phyloP scores from a whole-genome alignment of 2,113 vertebrate species.

The Tretioscincus oriximinensis region DNA sequence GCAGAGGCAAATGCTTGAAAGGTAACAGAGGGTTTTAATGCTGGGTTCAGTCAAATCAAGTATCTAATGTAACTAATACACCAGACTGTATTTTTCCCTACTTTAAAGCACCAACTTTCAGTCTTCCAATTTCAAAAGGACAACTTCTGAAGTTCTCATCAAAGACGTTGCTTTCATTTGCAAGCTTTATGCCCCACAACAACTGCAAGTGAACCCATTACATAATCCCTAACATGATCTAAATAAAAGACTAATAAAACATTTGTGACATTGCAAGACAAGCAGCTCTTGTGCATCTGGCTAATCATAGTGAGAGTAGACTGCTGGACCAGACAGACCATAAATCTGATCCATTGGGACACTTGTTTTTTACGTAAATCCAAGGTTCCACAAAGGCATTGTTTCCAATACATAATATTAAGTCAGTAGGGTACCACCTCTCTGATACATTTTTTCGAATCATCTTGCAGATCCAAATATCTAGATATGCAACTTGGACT shows the following conservation, averaged over 20 bases:
- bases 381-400: too few relatives aligned
- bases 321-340: too few relatives aligned
- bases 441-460: neutral
- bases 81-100: neutral
- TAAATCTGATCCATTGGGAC: too few relatives aligned
- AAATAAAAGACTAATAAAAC: neutral
- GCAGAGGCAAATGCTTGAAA: neutral
- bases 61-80: rapidly evolving
- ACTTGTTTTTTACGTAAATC: too few relatives aligned
- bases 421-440: neutral
- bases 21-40: neutral
- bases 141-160: neutral
- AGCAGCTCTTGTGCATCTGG: neutral
- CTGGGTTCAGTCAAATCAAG: neutral
- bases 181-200: rapidly evolving
- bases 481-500: neutral
- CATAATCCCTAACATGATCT: neutral
- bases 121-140: rapidly evolving
- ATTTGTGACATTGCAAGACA: neutral
- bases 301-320: too few relatives aligned
- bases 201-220: neutral
- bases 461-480: neutral
- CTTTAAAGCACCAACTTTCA: rapidly evolving
- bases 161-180: neutral
- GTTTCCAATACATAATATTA: neutral